Percentiles rank a stretch among this genome's conserved stretches.
phyloP scores from a whole-genome alignment of 2,888 invertebrate genomes.

The Dasysyrphus tricinctus region DNA sequence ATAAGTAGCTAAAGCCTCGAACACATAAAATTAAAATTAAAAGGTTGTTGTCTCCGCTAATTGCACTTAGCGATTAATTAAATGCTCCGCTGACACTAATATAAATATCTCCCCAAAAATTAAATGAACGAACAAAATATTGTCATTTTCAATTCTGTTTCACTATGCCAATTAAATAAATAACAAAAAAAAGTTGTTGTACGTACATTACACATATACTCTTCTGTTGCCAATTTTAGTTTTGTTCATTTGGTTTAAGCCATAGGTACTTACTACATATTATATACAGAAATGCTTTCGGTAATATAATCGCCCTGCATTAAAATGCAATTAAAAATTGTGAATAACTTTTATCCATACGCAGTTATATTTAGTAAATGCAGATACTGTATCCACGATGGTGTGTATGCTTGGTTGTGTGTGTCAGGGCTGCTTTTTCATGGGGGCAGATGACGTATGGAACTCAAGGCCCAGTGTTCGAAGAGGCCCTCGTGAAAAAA shows the following conservation, averaged over 20 bases:
- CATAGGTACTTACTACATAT: neutral
- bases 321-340: conserved; percentile 66
- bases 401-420: too few species aligned
- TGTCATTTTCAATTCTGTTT: conserved; percentile 4
- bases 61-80: too few species aligned
- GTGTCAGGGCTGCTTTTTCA: too few species aligned
- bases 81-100: neutral
- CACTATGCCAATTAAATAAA: conserved; percentile 8
- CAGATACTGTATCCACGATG: neutral
- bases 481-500: too few species aligned
- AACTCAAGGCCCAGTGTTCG: too few species aligned
- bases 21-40: too few species aligned
- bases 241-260: conserved; percentile 16
- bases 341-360: conserved; percentile 25
- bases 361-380: neutral
- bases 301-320: conserved; percentile 53
- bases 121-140: neutral
- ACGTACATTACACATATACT: too few species aligned
- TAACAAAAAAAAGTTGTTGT: neutral
- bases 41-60: too few species aligned
- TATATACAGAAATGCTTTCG: neutral
- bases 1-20: too few species aligned
- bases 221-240: neutral
- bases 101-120: neutral
- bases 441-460: too few species aligned